Base-by-base conservation (phyloP, 2,113 vertebrate genomes). In the Spizaetus ornatus region DNA sequence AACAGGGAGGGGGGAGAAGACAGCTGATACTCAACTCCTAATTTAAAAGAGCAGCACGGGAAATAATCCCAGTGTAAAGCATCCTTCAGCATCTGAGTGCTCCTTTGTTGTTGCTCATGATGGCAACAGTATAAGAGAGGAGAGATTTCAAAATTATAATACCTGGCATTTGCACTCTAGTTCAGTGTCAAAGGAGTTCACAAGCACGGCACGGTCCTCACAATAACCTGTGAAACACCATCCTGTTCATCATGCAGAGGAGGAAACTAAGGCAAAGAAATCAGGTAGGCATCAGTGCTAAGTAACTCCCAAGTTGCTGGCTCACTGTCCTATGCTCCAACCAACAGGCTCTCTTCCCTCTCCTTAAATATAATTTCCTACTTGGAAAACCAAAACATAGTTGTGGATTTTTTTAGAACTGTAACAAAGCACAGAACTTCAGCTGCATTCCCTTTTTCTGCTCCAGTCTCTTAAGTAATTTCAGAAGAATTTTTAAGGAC, bases 401-500 rank as follows among this genome's bases (percentile, higher is more conserved):
- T 26, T 82, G 34, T 25, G 36, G 58, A 43, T 42, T 59, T 63
- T 76, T 81, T 86, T 50, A 81, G 63, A 65, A 83, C 36, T 43
- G 29, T 82, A 95, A 87, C 61, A 91, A 74, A 91, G 56, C 82
- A 65, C 53, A 77, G 77, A 86, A 76, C 56, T 92, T 81, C 58
- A 94, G 50, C 29, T 65, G 32, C 53, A 31, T 53, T 92, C 73
- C n/a, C 43, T 45, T 96, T 50, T 63, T 71, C 59, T 74, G 32
- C 63, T 84, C 80, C 86, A 47, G 56, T 32, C 67, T 79, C 74
- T 43, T 22, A 90, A 94, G 38, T 58, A 52, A 91, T 80, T 62
- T 78, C 84, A 62, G 78, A 90, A 50, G 74, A 91, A 93, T 93
- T 95, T 87, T 86, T 77, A 94, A 90, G 66, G 86, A 78, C 66